Percentiles rank a stretch among this genome's conserved stretches.
These are phyloP conservation scores for Periophthalmus modestus DNA, from an alignment of 2,113 vertebrate genomes.

Conservation along the genomic window DNA sequence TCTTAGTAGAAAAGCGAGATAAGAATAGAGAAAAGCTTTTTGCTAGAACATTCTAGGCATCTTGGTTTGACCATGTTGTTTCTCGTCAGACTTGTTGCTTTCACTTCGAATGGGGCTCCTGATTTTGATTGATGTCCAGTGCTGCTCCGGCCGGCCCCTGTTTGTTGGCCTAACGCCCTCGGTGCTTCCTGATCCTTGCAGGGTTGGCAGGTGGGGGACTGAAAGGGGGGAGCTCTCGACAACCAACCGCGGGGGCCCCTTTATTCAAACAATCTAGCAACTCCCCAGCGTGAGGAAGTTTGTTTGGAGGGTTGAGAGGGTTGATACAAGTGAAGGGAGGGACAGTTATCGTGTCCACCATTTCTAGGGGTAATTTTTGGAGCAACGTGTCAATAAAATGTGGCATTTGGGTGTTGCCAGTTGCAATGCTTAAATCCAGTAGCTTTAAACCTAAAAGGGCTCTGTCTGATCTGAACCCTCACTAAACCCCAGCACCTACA, in stretches of 20 bases:
- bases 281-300: conserved; percentile 45
- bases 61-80: conserved; percentile 51
- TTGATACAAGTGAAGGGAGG: conserved; percentile 24
- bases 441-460: no score
- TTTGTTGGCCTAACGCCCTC: conserved; percentile 56
- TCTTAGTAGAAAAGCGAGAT: background rate
- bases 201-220: conserved; percentile 11
- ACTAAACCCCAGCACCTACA: no score
- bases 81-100: conserved; percentile 66
- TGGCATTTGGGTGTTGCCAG: no score
- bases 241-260: conserved; percentile 17
- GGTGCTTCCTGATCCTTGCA: conserved; percentile 41
- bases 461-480: no score
- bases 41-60: conserved; percentile 50
- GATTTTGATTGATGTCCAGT: conserved; percentile 71
- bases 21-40: conserved; percentile 7
- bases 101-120: conserved; percentile 59
- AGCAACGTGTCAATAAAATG: no score
- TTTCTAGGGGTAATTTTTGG: background rate
- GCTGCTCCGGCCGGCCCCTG: conserved; percentile 28
- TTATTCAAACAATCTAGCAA: conserved; percentile 54
- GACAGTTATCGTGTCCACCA: background rate
- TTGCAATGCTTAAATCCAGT: no score
- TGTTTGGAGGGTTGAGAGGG: conserved; percentile 58
- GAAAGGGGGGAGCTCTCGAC: conserved; percentile 1